These are phyloP conservation scores for Camptogramma bilineatum DNA, from an alignment of 2,888 invertebrate species.

Conservation along the genomic window DNA sequence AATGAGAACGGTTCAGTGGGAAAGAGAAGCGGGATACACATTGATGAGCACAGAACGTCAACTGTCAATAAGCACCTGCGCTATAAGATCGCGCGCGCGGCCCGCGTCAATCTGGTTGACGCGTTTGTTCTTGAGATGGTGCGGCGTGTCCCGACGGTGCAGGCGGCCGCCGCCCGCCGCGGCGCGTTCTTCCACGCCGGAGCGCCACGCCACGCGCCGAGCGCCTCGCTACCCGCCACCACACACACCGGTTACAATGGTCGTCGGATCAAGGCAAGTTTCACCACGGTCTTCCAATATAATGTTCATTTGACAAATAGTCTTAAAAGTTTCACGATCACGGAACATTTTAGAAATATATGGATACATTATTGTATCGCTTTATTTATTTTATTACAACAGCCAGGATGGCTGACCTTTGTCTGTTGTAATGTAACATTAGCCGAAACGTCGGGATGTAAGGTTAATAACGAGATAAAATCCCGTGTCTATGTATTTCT, in stretches of 20 bases:
- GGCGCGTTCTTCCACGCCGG: constrained; percentile 60
- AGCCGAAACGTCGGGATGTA: too few relatives aligned
- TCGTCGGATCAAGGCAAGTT: not conserved
- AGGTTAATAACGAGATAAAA: too few relatives aligned
- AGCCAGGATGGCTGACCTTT: too few relatives aligned
- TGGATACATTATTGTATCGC: too few relatives aligned
- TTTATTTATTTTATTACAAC: too few relatives aligned
- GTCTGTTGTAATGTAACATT: too few relatives aligned
- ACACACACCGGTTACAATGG: constrained; percentile 44
- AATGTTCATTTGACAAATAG: too few relatives aligned
- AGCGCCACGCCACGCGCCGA: constrained; percentile 85
- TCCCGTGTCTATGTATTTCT: too few relatives aligned
- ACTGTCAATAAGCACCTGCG: constrained; percentile 68
- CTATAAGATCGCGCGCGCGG: constrained; percentile 76
- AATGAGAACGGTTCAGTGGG: not conserved
- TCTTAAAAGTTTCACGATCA: too few relatives aligned
- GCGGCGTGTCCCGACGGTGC: constrained; percentile 98
- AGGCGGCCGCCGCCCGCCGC: constrained; percentile 83
- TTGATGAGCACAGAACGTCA: not conserved
- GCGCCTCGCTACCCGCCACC: constrained; percentile 62
- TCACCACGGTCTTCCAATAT: not conserved
- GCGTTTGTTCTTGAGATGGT: constrained; percentile 99
- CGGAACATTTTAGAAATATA: too few relatives aligned
- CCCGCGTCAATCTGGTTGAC: constrained; percentile 86
- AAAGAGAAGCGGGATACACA: not conserved